Base-by-base conservation (phyloP, 2,888 invertebrate species). In the Spodoptera picta region DNA sequence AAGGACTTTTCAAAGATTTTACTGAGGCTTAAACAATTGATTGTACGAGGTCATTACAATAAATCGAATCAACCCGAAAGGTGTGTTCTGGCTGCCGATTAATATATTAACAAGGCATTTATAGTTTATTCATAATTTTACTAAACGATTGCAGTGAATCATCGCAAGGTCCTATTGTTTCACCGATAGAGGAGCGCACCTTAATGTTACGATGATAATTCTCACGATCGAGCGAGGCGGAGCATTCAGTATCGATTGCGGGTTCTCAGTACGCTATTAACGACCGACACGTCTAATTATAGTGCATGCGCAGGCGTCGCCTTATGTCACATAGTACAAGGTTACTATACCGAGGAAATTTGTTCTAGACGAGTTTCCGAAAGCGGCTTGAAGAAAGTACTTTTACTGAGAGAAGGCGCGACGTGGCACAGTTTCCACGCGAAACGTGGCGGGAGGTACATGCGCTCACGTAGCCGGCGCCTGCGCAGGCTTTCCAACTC, bases 371-470 rank as follows among this genome's bases (percentile, higher is more conserved):
- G 82, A 88, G 91, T 93, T 93, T 94, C 92, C 89, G 92, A 93
- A 93, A 93, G 92, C 92, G 92, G 92, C 88, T 87, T 82, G 91
- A 94, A 93, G 94, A 94, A 94, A 94, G 93, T 93, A 92, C 93
- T 94, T 94, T 94, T 94, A 93, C 93, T 93, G 83, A 86, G 90
- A 91, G 92, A 89, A 88, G 86, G 87, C 85, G 83, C 86, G 87
- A 85, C 82, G 86, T 92, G 94, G 86, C 94, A 92, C 89, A 93
- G 94, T 94, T 94, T 93, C 94, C 93, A 93, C 92, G 92, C 82
- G 81, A 80, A 79, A 79, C 67, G 75, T 75, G 68, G 77, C 68
- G 67, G 73, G 70, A 69, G 74, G 76, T 74, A 76, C 76, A 63
- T 72, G 69, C 62, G 77, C 69, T 72, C 73, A 78, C 58, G 63